Conservation (phyloP, 2,888 invertebrate genomes). For the Teinopalpus imperialis region DNA sequence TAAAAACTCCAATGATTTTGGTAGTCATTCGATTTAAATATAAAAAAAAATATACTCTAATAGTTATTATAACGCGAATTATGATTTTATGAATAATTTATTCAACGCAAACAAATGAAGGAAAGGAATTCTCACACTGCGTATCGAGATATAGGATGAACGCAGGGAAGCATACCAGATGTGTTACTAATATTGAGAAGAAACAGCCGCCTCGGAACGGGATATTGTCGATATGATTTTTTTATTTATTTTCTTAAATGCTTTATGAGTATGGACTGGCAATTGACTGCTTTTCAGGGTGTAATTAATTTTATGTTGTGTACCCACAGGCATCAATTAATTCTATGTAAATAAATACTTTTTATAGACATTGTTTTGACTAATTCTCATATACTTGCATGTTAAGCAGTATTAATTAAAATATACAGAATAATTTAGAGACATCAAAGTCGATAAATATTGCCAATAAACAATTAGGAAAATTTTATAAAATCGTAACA, state of each 20-base stretch:
- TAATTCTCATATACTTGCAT: no score
- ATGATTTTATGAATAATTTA: neutral
- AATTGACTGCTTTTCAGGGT: slow-evolving; percentile 20
- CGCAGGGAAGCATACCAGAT: slow-evolving; percentile 36
- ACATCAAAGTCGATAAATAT: no score
- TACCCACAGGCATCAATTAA: neutral
- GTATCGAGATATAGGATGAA: slow-evolving; percentile 1
- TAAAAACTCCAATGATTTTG: no score
- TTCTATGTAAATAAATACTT: neutral
- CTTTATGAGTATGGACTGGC: slow-evolving; percentile 52
- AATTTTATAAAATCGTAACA: no score
- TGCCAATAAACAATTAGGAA: no score
- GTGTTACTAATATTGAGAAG: slow-evolving; percentile 52
- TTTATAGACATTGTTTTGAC: slow-evolving; percentile 1
- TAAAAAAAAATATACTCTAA: no score
- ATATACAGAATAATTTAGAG: no score
- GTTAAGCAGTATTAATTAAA: no score
- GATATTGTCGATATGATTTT: slow-evolving; percentile 19
- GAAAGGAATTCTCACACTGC: slow-evolving; percentile 9
- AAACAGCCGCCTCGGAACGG: slow-evolving; percentile 45
- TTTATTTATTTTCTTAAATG: slow-evolving; percentile 60
- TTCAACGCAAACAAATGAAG: slow-evolving; percentile 5
- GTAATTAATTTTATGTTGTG: slow-evolving; percentile 12
- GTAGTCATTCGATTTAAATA: no score
- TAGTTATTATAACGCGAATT: no score